Base-by-base conservation (phyloP, 2,888 invertebrate genomes). In the Ernsta delagoae region DNA sequence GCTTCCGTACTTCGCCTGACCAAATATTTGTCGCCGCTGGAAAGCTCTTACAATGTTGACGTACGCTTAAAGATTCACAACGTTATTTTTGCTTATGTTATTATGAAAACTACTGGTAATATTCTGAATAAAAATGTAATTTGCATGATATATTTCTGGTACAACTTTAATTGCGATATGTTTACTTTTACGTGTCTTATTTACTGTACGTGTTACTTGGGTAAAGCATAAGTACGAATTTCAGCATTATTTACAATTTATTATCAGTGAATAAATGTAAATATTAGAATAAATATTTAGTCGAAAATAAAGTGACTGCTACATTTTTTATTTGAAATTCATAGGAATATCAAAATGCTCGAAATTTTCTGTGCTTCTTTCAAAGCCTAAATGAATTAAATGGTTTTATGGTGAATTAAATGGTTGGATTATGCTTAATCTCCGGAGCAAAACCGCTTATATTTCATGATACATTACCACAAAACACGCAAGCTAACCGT, bases 1-100 rank as follows among this genome's bases (percentile, higher is more conserved):
- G 87, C 88, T 90, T 89, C 81, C 83, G 86, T 87, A 68, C 57
- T 61, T 82, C 83, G 82, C 86, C 83, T 83, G 85, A 76, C 81
- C 88, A 91, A 90, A 91, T 90, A 90, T 91, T 91, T 89, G 86
- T 86, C 77, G 80, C 80, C 82, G 86, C 85, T 83, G 74, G 77
- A 75, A 88, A 87, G 84, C 87, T 80, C 80, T 77, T 73, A 78
- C 78, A 80, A 84, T 84, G 84, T 81, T 79, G 86, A 86, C 86
- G 85, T 87, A 84, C 86, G 85, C 85, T 76, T 80, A 85, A 85
- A 86, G 82, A 73, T 74, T 48, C 60, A 72, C 72, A 74, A n/a
- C 31, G 45, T 67, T 67, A 41, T 16, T 54, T 24, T 31, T 54
- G 34, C 41, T 8, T 50, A 50, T 12, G 12, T 48, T 3, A 50